Base-by-base conservation (phyloP, 2,797 vertebrate species). In the Tauraco hartlaubi region DNA sequence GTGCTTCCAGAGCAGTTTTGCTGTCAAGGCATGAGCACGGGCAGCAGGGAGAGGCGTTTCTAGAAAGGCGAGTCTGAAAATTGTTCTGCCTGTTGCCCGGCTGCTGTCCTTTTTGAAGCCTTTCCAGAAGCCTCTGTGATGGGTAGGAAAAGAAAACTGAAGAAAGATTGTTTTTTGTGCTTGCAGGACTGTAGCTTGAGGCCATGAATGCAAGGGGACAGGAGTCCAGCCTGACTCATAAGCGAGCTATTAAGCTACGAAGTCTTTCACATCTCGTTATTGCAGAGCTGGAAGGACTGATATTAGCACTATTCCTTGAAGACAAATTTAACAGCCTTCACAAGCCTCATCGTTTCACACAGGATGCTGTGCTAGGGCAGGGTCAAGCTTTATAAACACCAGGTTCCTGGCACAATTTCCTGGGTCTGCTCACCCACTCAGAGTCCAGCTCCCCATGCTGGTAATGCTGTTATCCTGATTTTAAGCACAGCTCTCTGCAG, bases 241-340 rank as follows among this genome's bases (percentile, higher is more conserved):
- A 81, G 43, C 44, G 73, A 93, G 72, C 59, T 90, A 72, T 82
- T 96, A 92, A 93, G 46, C 76, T 69, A 37, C 46, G 63, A 48
- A 81, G 85, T 81, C 61, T 92, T 90, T 75, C 73, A 81, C 0
- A 1, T 51, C 55, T 74, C 52, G 56, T 92, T 94, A 91, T 72
- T 89, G 71, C 44, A 33, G 85, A 56, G 41, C 69, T 95, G 58
- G 25, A 91, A 86, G 66, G 48, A 56, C 66, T 79, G 74, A 82
- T 93, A 67, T 73, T 93, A 83, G 41, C 77, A 61, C 31, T 95
- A 12, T 85, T 90, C 88, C 88, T 92, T 77, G 77, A 92, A 92
- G 94, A 74, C 1, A 0, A 3, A 64, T 94, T 85, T 78, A 81
- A 64, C 51, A 83, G 23, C 44, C 80, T 90, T 78, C 80, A 37